Conservation (phyloP, 2,113 vertebrate species). For the Bos javanicus region DNA sequence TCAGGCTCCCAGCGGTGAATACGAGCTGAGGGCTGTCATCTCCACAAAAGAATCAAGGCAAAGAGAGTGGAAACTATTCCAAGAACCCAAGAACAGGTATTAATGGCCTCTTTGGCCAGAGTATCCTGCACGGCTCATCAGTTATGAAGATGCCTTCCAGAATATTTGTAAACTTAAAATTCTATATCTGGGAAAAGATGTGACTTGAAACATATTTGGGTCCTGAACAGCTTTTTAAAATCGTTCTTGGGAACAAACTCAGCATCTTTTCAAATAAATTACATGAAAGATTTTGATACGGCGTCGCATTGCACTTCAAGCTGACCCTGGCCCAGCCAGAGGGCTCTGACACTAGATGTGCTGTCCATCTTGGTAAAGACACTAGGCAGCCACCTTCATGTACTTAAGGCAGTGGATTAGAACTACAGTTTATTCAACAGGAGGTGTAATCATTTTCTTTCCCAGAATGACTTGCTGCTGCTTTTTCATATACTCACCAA, state of each 20-base stretch:
- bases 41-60: not conserved
- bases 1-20: not conserved
- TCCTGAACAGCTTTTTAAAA: not conserved
- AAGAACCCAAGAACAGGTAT: not conserved
- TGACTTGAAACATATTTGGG: not conserved
- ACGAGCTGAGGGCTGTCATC: accelerated
- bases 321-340: not conserved
- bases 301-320: not conserved
- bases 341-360: not conserved
- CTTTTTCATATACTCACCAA: not conserved
- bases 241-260: not conserved
- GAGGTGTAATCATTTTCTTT: not conserved
- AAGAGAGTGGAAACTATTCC: accelerated
- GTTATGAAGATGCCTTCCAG: not conserved
- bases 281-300: not conserved
- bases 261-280: constrained; percentile 41
- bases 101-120: accelerated
- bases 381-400: accelerated
- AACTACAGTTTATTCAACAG: not conserved
- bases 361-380: too few species aligned
- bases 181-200: not conserved
- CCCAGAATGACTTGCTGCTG: not conserved
- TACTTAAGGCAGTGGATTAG: too few species aligned
- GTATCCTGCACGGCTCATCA: not conserved
- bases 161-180: not conserved